Evolutionary conservation across 2,113 vertebrate species (phyloP).

Genomic region (Calyptomena viridis): DNA sequence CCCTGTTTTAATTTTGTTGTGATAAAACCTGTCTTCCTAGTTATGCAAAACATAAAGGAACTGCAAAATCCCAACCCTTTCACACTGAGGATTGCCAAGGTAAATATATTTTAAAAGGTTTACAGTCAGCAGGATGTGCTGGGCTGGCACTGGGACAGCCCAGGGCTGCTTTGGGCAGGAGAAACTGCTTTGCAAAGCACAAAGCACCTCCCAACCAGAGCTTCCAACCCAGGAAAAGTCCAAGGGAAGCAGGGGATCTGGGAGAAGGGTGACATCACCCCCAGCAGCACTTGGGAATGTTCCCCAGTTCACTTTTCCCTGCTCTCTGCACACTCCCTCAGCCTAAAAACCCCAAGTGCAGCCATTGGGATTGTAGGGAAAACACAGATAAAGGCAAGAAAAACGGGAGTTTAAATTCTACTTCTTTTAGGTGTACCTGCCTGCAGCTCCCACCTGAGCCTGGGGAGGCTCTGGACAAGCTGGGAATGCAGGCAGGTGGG

Average conservation of each 20-base stretch:
- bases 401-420: not conserved
- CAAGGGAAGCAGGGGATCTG: not conserved
- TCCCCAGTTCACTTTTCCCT: not conserved
- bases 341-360: no score
- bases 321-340: not conserved
- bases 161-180: not conserved
- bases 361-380: not conserved
- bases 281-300: not conserved
- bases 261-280: not conserved
- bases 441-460: not conserved
- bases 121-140: not conserved
- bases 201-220: not conserved
- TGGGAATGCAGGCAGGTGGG: not conserved
- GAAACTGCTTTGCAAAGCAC: not conserved
- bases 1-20: not conserved
- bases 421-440: not conserved
- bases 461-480: not conserved
- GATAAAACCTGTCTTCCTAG: not conserved
- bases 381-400: not conserved
- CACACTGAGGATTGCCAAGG: not conserved
- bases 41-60: not conserved
- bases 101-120: not conserved
- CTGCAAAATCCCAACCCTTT: not conserved
- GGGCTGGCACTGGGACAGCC: not conserved
- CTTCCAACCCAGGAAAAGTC: not conserved